These are phyloP conservation scores for Pangasius mekongensis DNA, from an alignment of 2,797 vertebrate genomes.

Conservation along the genomic window DNA sequence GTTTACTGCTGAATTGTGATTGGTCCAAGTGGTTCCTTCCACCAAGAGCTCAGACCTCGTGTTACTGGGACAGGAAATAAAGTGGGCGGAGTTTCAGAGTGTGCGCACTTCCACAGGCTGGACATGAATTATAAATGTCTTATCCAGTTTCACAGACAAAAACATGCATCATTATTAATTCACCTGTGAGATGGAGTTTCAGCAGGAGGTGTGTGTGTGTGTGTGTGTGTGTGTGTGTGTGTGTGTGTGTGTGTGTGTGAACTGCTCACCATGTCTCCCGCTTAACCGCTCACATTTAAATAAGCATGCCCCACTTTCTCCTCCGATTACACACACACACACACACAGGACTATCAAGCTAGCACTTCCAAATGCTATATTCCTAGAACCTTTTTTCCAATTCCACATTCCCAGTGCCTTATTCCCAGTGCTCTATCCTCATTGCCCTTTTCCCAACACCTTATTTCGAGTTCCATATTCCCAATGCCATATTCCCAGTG, in stretches of 20 bases:
- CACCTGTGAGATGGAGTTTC: constrained; percentile 31
- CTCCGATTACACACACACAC: background rate
- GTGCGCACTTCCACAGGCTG: background rate
- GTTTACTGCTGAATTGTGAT: background rate
- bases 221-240: constrained; percentile 8
- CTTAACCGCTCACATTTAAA: constrained; percentile 49
- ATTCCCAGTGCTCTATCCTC: background rate
- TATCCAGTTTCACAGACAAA: constrained; percentile 70
- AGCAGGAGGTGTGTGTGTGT: constrained; percentile 26
- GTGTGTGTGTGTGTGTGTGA: constrained; percentile 36
- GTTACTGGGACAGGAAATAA: background rate
- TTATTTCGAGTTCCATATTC: background rate
- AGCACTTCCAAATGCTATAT: background rate
- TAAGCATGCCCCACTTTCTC: constrained; percentile 50
- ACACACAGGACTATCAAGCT: background rate
- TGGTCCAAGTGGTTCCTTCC: background rate
- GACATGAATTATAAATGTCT: constrained; percentile 70
- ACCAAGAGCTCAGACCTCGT: background rate
- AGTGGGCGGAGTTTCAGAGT: background rate
- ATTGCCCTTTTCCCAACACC: background rate
- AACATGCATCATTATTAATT: constrained; percentile 50
- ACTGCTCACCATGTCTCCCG: constrained; percentile 31
- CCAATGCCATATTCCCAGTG: background rate
- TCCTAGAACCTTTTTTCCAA: background rate
- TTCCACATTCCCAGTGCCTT: background rate